Evolutionary conservation across 2,113 vertebrate genomes (phyloP), one percentile per base, ranked within the genome.

Genomic region (Dicaeum eximium): DNA sequence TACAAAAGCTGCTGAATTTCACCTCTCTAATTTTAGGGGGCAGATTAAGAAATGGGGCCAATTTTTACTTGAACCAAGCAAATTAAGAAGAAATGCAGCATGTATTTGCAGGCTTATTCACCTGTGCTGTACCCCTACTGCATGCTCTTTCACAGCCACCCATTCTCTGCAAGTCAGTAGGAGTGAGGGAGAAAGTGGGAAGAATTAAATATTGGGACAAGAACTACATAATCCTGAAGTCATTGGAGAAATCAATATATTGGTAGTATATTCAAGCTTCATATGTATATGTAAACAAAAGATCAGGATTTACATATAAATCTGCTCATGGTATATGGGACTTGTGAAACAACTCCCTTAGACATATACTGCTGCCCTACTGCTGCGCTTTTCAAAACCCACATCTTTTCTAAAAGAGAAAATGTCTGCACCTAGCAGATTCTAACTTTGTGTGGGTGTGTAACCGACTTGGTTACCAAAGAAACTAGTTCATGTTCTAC

Each of bases 401-500:
- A 95, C 91, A 96, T 96, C 96, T 96, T 95, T 91, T 97, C 89
- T 91, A 93, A 92, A 92, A 78, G 83, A 84, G 94, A 97, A 97
- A 94, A 98, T 95, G 96, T 97, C 96, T 92, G 95, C 97, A 95
- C 95, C 96, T 97, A 95, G 45, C 86, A 94, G 91, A 95, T 97
- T 97, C 96, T 95, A 95, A 97, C 96, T 98, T 96, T 86, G 97
- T 97, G 97, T 98, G 97, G 97, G 97, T 90, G 97, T 97, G 93
- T 95, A 95, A 96, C 95, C 23, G 65, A 96, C 95, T 97, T 95
- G 94, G 96, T 98, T 98, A 97, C 98, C 97, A 98, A 96, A 98
- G 97, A 98, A 98, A 98, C 97, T 97, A 97, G 97, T 97, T 90
- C 88, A 96, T 97, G 94, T 96, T 97, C 95, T 92, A 96, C 94